Evolutionary conservation across 1,140 invertebrate genomes (phyloP).

Genomic region (Achatina immaculata): DNA sequence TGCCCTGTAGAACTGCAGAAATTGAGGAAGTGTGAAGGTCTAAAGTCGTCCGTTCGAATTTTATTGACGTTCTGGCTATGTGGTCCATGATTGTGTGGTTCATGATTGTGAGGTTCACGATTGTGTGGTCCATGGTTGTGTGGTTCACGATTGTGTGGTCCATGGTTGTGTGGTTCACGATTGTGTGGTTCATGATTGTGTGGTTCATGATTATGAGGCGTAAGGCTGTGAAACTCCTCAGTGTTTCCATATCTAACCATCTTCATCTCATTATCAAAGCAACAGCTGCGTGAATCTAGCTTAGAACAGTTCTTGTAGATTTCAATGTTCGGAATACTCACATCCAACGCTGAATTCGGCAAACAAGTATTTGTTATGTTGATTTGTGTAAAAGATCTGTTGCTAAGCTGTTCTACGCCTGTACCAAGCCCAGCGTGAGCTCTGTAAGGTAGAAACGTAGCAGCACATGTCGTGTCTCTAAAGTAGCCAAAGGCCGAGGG

Average conservation of each 20-base stretch:
- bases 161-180: no score
- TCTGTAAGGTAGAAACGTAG: conserved; percentile 15
- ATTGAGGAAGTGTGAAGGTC: neutral
- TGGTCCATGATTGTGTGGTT: neutral
- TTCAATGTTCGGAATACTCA: conserved; percentile 16
- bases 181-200: no score
- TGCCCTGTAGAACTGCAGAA: neutral
- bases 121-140: no score
- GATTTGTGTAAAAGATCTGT: conserved; percentile 45
- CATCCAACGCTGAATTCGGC: conserved; percentile 1
- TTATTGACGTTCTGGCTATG: neutral
- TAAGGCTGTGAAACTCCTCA: no score
- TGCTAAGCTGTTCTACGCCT: conserved; percentile 23
- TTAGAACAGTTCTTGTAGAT: neutral
- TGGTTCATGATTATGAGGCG: no score
- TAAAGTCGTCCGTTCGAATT: neutral
- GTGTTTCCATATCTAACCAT: neutral
- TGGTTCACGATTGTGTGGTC: no score
- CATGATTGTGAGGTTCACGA: no score
- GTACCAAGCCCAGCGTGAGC: neutral
- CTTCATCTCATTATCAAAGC: neutral
- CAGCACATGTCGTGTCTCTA: neutral
- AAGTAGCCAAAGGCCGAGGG: neutral
- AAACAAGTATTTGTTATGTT: conserved; percentile 49
- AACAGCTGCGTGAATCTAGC: neutral